A percentile compares a stretch with the other conserved stretches of the same genome.
Evolutionary conservation across 2,797 vertebrate genomes (phyloP).

Genomic region (Gouania willdenowi): DNA sequence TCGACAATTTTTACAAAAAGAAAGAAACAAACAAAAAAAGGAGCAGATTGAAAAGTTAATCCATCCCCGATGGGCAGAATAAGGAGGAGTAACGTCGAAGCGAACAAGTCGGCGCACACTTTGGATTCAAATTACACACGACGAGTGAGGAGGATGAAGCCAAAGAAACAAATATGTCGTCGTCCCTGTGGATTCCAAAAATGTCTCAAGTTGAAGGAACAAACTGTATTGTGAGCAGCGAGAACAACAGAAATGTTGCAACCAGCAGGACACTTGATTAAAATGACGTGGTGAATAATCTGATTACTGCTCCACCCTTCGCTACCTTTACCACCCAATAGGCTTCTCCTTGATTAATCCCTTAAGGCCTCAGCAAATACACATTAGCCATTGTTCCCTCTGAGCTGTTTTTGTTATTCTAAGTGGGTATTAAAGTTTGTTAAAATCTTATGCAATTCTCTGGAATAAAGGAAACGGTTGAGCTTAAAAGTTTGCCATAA

Average conservation of each 20-base stretch:
- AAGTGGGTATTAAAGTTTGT: constrained; percentile 39
- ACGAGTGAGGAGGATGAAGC: no score
- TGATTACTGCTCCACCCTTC: constrained; percentile 53
- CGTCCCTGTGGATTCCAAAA: not conserved
- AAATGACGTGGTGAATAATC: constrained; percentile 65
- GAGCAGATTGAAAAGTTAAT: no score
- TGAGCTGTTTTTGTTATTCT: constrained; percentile 60
- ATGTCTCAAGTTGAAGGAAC: not conserved
- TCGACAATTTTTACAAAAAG: not conserved
- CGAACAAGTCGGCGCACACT: not conserved
- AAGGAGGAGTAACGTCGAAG: not conserved
- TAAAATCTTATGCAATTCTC: constrained; percentile 56
- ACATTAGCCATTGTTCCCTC: constrained; percentile 62
- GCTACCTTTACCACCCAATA: constrained; percentile 47
- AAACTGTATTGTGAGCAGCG: not conserved
- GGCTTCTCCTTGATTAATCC: constrained; percentile 44
- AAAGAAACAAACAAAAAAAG: not conserved
- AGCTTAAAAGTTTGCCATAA: constrained; percentile 9
- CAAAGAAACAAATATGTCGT: not conserved
- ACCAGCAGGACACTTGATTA: constrained; percentile 38
- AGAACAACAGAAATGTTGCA: constrained; percentile 14
- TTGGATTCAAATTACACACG: no score
- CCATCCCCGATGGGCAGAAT: constrained; percentile 8
- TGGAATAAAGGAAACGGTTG: constrained; percentile 19
- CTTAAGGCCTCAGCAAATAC: constrained; percentile 29